Evolutionary conservation across 2,797 vertebrate genomes (phyloP).

Genomic region (Clamator glandarius): DNA sequence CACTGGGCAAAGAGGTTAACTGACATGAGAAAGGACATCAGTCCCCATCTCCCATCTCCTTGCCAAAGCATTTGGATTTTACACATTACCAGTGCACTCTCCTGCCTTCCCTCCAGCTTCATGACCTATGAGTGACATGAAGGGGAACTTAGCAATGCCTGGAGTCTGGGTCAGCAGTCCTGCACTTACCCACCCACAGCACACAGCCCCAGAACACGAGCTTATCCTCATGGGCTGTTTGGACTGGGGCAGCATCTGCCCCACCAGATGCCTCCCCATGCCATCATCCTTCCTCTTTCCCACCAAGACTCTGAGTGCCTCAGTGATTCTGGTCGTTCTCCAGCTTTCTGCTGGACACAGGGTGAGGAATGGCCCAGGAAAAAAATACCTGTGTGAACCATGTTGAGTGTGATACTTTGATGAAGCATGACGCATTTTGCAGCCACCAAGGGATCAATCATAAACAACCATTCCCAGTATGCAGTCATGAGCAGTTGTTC

Average conservation of each 20-base stretch:
- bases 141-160: not conserved
- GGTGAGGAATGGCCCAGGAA: not conserved
- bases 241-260: not conserved
- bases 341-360: not conserved
- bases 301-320: not conserved
- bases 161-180: not conserved
- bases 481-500: not conserved
- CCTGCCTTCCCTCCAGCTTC: not conserved
- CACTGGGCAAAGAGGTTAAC: not conserved
- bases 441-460: not conserved
- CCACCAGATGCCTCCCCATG: not conserved
- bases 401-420: not conserved
- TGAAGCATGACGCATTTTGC: not conserved
- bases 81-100: rapidly evolving
- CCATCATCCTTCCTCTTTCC: not conserved
- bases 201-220: not conserved
- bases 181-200: not conserved
- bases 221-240: rapidly evolving
- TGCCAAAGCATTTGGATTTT: not conserved
- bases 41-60: not conserved
- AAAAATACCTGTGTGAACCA: not conserved
- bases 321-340: not conserved
- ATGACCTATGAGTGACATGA: not conserved
- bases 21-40: not conserved
- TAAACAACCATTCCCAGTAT: constrained; percentile 14